Base-by-base conservation (phyloP, 2,888 invertebrate genomes). In the Stenodera caucasica region DNA sequence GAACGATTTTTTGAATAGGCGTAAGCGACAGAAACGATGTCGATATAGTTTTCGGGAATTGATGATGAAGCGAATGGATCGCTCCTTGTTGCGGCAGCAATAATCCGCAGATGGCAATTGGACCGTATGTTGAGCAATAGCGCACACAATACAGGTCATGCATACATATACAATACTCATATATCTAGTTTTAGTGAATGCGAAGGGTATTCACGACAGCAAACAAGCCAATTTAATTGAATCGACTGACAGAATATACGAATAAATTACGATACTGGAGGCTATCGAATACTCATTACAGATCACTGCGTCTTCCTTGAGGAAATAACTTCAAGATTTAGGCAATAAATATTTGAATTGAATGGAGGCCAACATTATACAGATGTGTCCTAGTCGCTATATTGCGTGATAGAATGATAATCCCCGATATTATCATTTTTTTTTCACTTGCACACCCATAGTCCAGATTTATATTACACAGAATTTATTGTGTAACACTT, bases 201-300 rank as follows among this genome's bases (percentile, higher is more conserved):
- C 69, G n/a, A 71, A 58, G 72, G 73, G 70, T 70, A 74, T 74
- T 72, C 72, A 67, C 70, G 70, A 72, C 70, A 66, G 72, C 74
- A 74, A 75, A 77, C 75, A 75, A 75, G 75, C 72, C 74, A 70
- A 72, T 76, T 75, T 76, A 76, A 77, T 77, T 75, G 77, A 77
- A 77, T 76, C 72, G 74, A 71, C 68, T 75, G 70, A 71, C 64
- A 66, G 67, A 69, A 65, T 69, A 55, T 63, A n/a, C n/a, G 75
- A 75, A 77, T 77, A 76, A 75, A 75, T 76, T 75, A n/a, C 9
- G 21, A 75, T 70, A 61, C 60, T 59, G 60, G 61, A 63, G 65
- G 60, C 11, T 69, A 71, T 70, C 68, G 67, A 67, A 55, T 58
- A 59, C 65, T 68, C 65, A 66, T 68, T 70, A 74, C 72, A 74